Evolutionary conservation across 2,797 vertebrate species (phyloP).

Genomic region (Parauchenoglanis punctatus): DNA sequence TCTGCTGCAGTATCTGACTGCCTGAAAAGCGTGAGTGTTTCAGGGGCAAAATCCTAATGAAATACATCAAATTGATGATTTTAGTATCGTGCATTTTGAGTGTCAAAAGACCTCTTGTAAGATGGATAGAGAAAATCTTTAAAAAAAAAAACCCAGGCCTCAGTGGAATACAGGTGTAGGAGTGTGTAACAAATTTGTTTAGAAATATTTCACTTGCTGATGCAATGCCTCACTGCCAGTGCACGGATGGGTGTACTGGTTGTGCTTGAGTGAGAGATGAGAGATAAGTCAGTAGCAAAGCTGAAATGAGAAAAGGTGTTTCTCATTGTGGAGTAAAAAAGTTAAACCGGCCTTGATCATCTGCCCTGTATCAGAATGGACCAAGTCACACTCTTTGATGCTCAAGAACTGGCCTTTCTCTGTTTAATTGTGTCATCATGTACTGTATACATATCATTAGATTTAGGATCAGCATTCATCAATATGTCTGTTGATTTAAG

Average conservation of each 20-base stretch:
- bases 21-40: not conserved
- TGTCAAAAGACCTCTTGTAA: not conserved
- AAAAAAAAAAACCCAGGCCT: not conserved
- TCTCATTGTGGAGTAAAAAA: not conserved
- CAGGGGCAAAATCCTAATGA: not conserved
- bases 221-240: slow-evolving; percentile 23
- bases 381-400: not conserved
- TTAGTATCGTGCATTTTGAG: not conserved
- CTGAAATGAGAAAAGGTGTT: slow-evolving; percentile 19
- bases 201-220: slow-evolving; percentile 32
- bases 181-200: slow-evolving; percentile 21
- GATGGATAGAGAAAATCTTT: not conserved
- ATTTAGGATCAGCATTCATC: slow-evolving; percentile 27
- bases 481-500: slow-evolving; percentile 39
- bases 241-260: slow-evolving; percentile 10
- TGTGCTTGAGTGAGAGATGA: slow-evolving; percentile 36
- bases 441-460: slow-evolving; percentile 22
- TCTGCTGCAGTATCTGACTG: not conserved
- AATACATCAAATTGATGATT: not conserved
- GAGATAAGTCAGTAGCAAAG: slow-evolving; percentile 8
- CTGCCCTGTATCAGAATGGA: not conserved
- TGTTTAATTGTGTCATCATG: slow-evolving; percentile 31
- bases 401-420: not conserved
- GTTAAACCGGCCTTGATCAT: slow-evolving; percentile 21
- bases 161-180: slow-evolving; percentile 4